Evolutionary conservation across 2,888 invertebrate species (phyloP).

Genomic region (Cephus pulcher): DNA sequence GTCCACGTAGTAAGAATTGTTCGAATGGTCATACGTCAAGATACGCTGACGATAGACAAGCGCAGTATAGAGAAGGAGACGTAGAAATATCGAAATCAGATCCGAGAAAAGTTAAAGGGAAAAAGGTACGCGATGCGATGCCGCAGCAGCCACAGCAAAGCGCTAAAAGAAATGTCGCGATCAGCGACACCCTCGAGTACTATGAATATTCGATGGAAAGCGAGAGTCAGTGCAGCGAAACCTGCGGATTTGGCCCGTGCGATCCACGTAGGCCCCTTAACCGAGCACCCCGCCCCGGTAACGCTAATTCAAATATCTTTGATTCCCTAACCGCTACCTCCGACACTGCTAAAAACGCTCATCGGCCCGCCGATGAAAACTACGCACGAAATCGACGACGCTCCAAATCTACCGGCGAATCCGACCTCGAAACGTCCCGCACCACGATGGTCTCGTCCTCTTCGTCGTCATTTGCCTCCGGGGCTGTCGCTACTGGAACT

Average conservation of each 20-base stretch:
- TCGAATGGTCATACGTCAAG: slow-evolving; percentile 20
- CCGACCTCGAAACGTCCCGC: not conserved
- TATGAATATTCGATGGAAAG: slow-evolving; percentile 66
- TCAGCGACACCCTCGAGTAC: slow-evolving; percentile 66
- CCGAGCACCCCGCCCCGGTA: slow-evolving; percentile 66
- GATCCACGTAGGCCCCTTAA: slow-evolving; percentile 65
- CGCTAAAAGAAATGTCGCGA: slow-evolving; percentile 66
- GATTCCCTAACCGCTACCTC: slow-evolving; percentile 67
- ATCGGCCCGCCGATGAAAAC: slow-evolving; percentile 50
- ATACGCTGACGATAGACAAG: too few species aligned
- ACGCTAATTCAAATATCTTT: slow-evolving; percentile 67
- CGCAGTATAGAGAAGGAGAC: slow-evolving; percentile 4
- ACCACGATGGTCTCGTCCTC: too few species aligned
- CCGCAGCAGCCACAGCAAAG: slow-evolving; percentile 52
- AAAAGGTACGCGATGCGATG: slow-evolving; percentile 51
- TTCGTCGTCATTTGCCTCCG: too few species aligned
- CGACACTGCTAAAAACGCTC: slow-evolving; percentile 65
- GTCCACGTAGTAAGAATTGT: slow-evolving; percentile 50
- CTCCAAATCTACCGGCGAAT: not conserved
- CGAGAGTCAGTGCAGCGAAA: slow-evolving; percentile 66
- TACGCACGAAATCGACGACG: slow-evolving; percentile 29
- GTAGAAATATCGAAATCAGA: slow-evolving; percentile 14
- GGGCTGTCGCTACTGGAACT: not conserved
- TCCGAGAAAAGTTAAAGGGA: slow-evolving; percentile 32
- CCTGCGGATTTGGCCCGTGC: slow-evolving; percentile 67